A percentile compares a stretch with the other conserved stretches of the same genome.
Evolutionary conservation across 2,888 invertebrate species (phyloP).

Genomic region (Ectemnius lituratus): DNA sequence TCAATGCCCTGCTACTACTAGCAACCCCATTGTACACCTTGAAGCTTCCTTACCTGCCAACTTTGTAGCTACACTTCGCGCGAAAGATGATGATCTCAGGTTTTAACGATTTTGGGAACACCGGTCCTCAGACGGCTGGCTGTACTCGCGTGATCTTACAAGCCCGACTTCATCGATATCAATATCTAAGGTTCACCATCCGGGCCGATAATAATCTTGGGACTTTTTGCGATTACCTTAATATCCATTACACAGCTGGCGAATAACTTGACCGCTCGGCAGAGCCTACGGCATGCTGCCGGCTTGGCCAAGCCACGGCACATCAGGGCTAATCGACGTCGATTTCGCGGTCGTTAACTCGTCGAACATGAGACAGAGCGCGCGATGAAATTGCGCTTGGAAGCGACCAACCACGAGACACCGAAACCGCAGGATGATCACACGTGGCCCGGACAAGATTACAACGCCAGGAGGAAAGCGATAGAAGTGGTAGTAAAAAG

Average conservation of each 20-base stretch:
- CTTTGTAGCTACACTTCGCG: constrained; percentile 7
- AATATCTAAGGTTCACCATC: neutral
- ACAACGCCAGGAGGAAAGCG: constrained; percentile 23
- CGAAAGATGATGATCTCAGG: constrained; percentile 8
- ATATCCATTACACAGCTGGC: too few species aligned
- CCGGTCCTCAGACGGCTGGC: neutral
- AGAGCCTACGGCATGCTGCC: neutral
- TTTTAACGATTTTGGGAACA: constrained; percentile 18
- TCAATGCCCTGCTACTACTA: constrained; percentile 6
- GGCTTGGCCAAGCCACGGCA: neutral
- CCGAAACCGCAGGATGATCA: constrained; percentile 5
- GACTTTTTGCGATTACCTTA: too few species aligned
- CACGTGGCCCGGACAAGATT: constrained; percentile 8
- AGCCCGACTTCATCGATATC: constrained; percentile 1
- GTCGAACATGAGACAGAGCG: constrained; percentile 25
- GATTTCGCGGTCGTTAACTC: constrained; percentile 50
- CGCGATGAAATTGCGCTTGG: constrained; percentile 1
- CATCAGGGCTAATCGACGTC: constrained; percentile 33
- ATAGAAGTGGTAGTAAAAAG: too few species aligned
- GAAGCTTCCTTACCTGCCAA: constrained; percentile 17
- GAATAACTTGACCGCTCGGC: too few species aligned
- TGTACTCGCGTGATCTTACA: neutral
- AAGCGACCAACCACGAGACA: constrained; percentile 23
- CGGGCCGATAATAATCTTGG: too few species aligned
- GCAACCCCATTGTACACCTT: constrained; percentile 12